Base-by-base conservation (phyloP, 2,888 invertebrate genomes). In the Oscheius onirici region DNA sequence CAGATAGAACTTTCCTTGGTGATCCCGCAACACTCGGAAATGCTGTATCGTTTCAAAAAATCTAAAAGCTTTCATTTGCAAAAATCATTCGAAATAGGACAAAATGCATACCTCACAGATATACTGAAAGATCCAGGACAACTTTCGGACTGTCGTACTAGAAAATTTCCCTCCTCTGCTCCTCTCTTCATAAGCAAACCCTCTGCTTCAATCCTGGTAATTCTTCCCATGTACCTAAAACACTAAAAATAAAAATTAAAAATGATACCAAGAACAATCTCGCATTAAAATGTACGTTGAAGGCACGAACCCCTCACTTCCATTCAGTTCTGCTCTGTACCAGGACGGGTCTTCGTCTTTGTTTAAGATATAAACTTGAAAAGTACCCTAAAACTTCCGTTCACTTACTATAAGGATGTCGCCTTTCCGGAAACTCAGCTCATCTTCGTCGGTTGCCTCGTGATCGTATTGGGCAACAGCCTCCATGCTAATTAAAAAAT, bases 291-390 rank as follows among this genome's bases (percentile, higher is more conserved):
- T 97, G 90, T 99, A 99, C 91, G 99, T 99, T 89, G 95, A 89
- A 96, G 99, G 80, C 89, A 99, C 95, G 84, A 95, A 92, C 81
- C 99, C 99, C 91, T 97, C 97, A 91, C 92, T 92, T 60, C 96
- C 96, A 89, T 97, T 95, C 87, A 95, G 90, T 91, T 99, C 99
- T 81, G 99, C 99, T 90, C 96, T 93, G 90, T 94, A 99, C 99
- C 99, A 99, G 90, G 99, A 97, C 91, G 95, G 95, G 90, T 99
- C 99, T 90, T 99, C 97, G 91, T 99, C 97, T 94, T 96, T 97
- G 90, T 96, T 97, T 88, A 99, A 91, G 89, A 99, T 94, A 97
- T 97, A 41, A 34, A 66, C 5, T 34, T 2, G 41, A 1, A 57
- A 22, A 46, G n/a, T n/a, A n/a, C n/a, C n/a, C n/a, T n/a, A 3